Evolutionary conservation across 1,140 invertebrate species (phyloP).

Genomic region (Bombus picipes): DNA sequence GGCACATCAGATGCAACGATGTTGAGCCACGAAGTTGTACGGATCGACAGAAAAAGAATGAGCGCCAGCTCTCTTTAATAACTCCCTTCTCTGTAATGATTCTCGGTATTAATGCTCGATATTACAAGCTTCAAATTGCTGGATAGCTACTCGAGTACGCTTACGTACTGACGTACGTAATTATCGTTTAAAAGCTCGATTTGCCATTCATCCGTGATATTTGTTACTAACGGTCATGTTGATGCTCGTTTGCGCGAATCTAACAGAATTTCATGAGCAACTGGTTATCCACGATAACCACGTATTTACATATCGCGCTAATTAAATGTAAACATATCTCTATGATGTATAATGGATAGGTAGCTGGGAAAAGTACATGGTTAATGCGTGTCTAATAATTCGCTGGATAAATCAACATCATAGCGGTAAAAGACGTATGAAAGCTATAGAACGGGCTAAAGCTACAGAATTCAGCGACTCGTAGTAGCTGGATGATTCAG

Average conservation of each 20-base stretch:
- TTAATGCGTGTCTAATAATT: not conserved
- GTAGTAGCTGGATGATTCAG: not conserved
- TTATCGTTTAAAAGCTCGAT: not conserved
- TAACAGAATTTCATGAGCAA: not conserved
- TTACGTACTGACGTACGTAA: not conserved
- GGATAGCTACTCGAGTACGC: not conserved
- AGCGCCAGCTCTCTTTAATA: slow-evolving; percentile 6
- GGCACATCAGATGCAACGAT: not conserved
- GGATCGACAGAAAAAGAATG: not conserved
- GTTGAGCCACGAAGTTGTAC: slow-evolving; percentile 3
- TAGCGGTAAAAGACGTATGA: no score
- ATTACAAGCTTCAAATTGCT: slow-evolving; percentile 7
- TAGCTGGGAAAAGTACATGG: no score
- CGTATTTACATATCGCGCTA: slow-evolving; percentile 3
- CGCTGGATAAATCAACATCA: not conserved
- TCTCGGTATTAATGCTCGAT: not conserved
- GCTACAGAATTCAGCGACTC: not conserved
- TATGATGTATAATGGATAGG: not conserved
- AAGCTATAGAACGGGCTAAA: not conserved
- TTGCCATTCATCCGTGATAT: not conserved
- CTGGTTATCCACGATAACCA: not conserved
- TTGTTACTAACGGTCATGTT: not conserved
- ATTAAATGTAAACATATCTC: not conserved
- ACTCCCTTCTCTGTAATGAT: slow-evolving; percentile 18
- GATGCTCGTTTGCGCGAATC: not conserved